Evolutionary conservation across 35 echinoderm and acorn worm genomes (phyloP).

Genomic region (Anneissia japonica): DNA sequence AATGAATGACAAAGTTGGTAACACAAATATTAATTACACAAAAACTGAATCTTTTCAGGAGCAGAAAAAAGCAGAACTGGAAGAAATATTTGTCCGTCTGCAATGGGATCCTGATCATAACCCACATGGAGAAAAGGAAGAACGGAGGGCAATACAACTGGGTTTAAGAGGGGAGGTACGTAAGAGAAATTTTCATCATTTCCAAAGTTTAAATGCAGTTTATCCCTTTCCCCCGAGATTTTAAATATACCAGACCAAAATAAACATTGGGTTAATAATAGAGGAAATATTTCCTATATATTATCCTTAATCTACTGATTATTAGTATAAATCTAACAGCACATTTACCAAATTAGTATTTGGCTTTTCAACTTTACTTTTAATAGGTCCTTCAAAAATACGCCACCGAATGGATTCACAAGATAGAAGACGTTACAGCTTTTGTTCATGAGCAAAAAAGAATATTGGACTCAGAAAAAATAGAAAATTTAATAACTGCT

Average conservation of each 20-base stretch:
- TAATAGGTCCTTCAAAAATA: constrained; percentile 31
- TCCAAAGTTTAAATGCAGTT: no score
- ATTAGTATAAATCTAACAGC: no score
- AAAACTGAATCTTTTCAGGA: background rate
- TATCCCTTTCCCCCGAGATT: no score
- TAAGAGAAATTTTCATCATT: no score
- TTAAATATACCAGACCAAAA: no score
- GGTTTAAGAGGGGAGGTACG: constrained; percentile 58
- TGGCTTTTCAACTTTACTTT: background rate
- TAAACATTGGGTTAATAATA: no score
- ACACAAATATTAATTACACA: background rate
- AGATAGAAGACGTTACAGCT: constrained; percentile 45
- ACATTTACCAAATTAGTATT: no score
- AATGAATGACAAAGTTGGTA: background rate
- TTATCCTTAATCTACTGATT: no score
- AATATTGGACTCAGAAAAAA: background rate
- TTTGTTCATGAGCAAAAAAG: constrained; percentile 23
- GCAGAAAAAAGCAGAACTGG: constrained; percentile 34
- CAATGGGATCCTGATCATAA: constrained; percentile 69
- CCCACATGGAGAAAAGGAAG: constrained; percentile 29
- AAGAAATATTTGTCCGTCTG: constrained; percentile 30
- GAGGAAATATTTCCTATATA: no score
- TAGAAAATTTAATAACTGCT: background rate
- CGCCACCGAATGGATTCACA: constrained; percentile 43
- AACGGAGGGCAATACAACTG: constrained; percentile 50